Base-by-base conservation (phyloP, 2,888 invertebrate genomes). In the Cataglyphis cursor region DNA sequence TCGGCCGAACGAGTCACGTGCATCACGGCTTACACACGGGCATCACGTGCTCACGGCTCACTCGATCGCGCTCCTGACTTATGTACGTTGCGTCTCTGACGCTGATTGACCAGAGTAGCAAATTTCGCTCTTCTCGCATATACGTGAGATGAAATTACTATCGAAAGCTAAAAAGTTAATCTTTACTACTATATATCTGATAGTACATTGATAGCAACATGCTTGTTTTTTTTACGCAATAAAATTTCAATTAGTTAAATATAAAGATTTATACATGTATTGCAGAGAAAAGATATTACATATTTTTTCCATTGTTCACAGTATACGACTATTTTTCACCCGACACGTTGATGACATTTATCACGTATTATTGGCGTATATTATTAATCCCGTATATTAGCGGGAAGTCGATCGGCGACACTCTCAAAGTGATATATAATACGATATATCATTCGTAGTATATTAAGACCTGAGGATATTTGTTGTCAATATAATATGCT, bases 1-100 rank as follows among this genome's bases (percentile, higher is more conserved):
- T 57, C 41, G 44, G 64, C 41, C 31, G 66, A 28, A 82, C 87
- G 82, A 72, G 89, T 89, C 87, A 88, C 88, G 89, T 88, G 51
- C n/a, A 51, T 51, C n/a, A 51, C n/a, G n/a, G 51, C 8, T 85
- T 89, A 88, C 87, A 82, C 75, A 75, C 66, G 72, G 21, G 72
- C 62, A 88, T 87, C 89, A 89, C 89, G 89, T 89, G 89, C 85
- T 87, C 80, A 61, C 64, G 78, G 44, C 66, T 82, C 80, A 83
- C 66, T 83, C 83, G 85, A 83, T 86, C 85, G 59, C 66, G 72
- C 65, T 83, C 78, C 85, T 66, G 6, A 74, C 81, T 85, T 82
- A 65, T 66, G 18, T 31, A 61, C 35, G 61, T 31, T 66, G 70
- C 61, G 35, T 28, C 76, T 76, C 21, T 61, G 64, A 48, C 75